Evolutionary conservation across 2,797 vertebrate species (phyloP), one percentile per base, ranked within the genome.

Genomic region (Bovichtus variegatus): DNA sequence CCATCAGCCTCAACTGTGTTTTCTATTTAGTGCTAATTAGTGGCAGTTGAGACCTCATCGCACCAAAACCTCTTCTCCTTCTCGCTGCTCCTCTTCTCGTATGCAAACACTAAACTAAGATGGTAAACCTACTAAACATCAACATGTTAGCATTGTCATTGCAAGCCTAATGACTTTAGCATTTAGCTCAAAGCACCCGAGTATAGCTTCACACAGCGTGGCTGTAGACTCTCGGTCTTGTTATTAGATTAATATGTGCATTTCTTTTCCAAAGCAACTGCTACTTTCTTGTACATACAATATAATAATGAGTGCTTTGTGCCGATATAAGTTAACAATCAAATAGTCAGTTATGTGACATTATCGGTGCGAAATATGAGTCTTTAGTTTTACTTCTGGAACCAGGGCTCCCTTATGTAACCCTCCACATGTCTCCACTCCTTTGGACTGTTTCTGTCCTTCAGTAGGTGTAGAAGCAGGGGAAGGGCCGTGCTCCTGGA

Each of bases 371-470:
- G 47, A 61, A 51, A 41, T 59, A n/a, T 6, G 0, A 5, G 36
- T 41, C 4, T 54, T 43, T 53, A 13, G 36, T 25, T 41, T 44
- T 43, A 54, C 9, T 62, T 75, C 23, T 76, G 43, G 19, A 61
- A 53, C 31, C 54, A 60, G 67, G 12, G 36, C 46, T 61, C 50
- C 15, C 36, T 27, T 9, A 9, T 6, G n/a, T 21, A n/a, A 51
- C 34, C 5, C 64, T 71, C 76, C 66, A 71, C 10, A 34, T 54
- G 58, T 80, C 82, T 83, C 80, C 77, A 67, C 55, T 70, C 55
- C 64, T 70, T 73, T 70, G 3, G 21, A 34, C 67, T 18, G 12
- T 76, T 70, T 78, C 60, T 49, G 29, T 78, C 50, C 27, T 55
- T 77, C 10, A 61, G 31, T 21, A 59, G 46, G 51, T 19, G 31